Conservation (phyloP, 2,797 vertebrate species). For the Pristis pectinata region DNA sequence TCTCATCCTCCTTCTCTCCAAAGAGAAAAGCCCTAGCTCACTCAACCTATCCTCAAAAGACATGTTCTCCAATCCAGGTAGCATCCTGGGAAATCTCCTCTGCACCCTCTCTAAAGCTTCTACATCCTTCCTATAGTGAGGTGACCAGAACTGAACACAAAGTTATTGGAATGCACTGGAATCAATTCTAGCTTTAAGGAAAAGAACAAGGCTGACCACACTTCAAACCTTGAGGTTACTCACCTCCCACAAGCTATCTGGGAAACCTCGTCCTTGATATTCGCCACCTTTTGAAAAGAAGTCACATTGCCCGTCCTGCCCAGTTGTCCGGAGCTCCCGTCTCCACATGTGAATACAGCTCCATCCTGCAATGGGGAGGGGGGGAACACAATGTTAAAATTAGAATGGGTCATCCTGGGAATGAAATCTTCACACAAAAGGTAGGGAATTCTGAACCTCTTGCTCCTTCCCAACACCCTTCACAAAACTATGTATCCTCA, state of each 20-base stretch:
- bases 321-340: constrained; percentile 49
- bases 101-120: too few species aligned
- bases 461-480: neutral
- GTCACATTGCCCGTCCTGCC: constrained; percentile 40
- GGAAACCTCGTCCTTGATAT: constrained; percentile 45
- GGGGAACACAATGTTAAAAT: neutral
- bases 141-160: too few species aligned
- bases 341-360: constrained; percentile 53
- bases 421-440: neutral
- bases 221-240: neutral
- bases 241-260: constrained; percentile 56
- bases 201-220: neutral
- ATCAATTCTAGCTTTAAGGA: neutral
- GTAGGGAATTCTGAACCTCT: neutral
- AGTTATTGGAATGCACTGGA: neutral
- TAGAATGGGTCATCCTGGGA: neutral
- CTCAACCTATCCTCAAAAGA: too few species aligned
- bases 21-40: too few species aligned
- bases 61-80: too few species aligned
- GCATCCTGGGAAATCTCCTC: too few species aligned
- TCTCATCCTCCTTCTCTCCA: too few species aligned
- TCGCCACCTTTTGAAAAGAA: constrained; percentile 48
- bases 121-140: too few species aligned
- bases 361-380: constrained; percentile 44
- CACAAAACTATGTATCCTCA: too few species aligned